Conservation (phyloP, 2,113 vertebrate species). For the Oxyruncus cristatus region DNA sequence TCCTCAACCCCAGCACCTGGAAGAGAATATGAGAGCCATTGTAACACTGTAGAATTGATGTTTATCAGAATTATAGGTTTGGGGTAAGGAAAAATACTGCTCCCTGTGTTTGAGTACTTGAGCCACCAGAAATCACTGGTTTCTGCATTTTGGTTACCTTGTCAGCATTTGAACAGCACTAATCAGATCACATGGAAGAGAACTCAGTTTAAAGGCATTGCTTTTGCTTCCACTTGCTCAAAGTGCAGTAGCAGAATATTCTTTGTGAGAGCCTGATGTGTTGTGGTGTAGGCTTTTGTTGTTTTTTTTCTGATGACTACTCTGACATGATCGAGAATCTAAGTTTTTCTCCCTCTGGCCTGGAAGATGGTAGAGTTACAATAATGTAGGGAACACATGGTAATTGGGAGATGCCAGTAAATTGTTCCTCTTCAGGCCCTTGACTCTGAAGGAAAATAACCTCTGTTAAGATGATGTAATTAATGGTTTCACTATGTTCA, state of each 20-base stretch:
- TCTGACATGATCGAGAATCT: accelerated
- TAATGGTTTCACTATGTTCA: background rate
- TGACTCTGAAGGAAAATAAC: background rate
- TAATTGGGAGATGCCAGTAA: background rate
- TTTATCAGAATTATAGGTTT: background rate
- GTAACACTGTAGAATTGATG: background rate
- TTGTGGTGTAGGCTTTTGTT: background rate
- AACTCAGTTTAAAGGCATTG: background rate
- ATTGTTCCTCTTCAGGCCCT: background rate
- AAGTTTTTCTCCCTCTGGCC: background rate
- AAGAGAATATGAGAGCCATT: background rate
- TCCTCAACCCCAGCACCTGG: background rate
- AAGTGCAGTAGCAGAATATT: background rate
- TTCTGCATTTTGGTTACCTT: background rate
- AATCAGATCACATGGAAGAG: background rate
- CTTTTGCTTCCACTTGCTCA: background rate
- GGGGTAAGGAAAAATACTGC: background rate
- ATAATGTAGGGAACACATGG: background rate
- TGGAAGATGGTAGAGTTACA: background rate
- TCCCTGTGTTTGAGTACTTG: background rate
- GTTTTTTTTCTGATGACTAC: background rate
- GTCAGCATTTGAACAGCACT: background rate
- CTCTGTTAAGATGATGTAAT: background rate
- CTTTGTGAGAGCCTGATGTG: background rate
- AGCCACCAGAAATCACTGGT: background rate